Evolutionary conservation across 2,797 vertebrate genomes (phyloP).

Genomic region (Danio choprae): DNA sequence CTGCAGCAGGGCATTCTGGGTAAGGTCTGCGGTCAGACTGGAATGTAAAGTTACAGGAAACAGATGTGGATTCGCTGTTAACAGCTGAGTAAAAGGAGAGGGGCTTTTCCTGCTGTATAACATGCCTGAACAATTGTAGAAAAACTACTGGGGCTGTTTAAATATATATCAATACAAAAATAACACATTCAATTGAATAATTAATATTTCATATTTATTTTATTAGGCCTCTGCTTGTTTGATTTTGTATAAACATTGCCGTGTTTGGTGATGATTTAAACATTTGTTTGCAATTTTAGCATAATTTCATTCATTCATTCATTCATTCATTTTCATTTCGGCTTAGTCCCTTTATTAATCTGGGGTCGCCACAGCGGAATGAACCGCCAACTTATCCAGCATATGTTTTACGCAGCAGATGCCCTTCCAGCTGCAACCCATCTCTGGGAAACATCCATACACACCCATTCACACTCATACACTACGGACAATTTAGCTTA

Average conservation of each 20-base stretch:
- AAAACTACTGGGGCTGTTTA: not conserved
- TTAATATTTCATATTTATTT: not conserved
- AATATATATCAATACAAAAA: not conserved
- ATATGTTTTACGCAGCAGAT: no score
- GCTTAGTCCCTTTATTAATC: no score
- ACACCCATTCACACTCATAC: no score
- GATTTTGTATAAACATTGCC: not conserved
- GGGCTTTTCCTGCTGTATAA: not conserved
- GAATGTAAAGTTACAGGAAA: slow-evolving; percentile 58
- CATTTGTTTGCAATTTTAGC: not conserved
- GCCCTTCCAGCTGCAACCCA: no score
- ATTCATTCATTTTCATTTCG: no score
- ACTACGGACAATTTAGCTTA: no score
- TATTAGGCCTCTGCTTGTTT: not conserved
- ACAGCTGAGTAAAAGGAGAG: not conserved
- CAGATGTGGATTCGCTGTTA: slow-evolving; percentile 59
- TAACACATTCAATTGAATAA: not conserved
- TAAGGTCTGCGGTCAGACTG: slow-evolving; percentile 27
- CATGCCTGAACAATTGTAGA: not conserved
- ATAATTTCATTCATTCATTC: no score
- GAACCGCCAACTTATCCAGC: no score
- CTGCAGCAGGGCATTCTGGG: slow-evolving; percentile 58
- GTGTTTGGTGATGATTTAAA: not conserved
- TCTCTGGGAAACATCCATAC: no score
- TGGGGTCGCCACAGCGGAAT: no score